Conservation (phyloP, 2,888 invertebrate genomes). For the Drosophila atroscutellata region DNA sequence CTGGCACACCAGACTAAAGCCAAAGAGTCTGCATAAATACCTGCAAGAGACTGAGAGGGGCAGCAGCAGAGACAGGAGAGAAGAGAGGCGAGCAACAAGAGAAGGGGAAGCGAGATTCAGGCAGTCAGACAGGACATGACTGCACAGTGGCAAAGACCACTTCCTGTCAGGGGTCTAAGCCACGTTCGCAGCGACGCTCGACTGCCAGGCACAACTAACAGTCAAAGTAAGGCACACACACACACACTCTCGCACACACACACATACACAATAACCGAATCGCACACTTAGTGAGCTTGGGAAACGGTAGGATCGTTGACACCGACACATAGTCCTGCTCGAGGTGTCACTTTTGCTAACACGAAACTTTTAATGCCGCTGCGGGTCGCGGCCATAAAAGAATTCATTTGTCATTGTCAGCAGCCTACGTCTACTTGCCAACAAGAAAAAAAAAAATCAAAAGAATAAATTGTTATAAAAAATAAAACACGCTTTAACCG, state of each 20-base stretch:
- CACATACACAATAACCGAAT: slow-evolving; percentile 12
- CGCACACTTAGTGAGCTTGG: slow-evolving; percentile 9
- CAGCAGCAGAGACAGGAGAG: background rate
- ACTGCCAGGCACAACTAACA: slow-evolving; percentile 44
- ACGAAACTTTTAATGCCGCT: slow-evolving; percentile 75
- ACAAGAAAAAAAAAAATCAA: slow-evolving; percentile 3
- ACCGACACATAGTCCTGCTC: slow-evolving; percentile 38
- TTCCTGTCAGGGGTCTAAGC: slow-evolving; percentile 74
- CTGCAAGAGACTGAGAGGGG: slow-evolving; percentile 2
- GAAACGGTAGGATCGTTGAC: slow-evolving; percentile 20
- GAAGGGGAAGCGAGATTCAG: slow-evolving; percentile 18
- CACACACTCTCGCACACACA: slow-evolving; percentile 15
- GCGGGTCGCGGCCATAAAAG: slow-evolving; percentile 77
- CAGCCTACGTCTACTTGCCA: slow-evolving; percentile 55
- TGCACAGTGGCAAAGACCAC: slow-evolving; percentile 69
- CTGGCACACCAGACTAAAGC: slow-evolving; percentile 32
- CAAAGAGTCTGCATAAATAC: slow-evolving; percentile 54
- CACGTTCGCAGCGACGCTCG: slow-evolving; percentile 46
- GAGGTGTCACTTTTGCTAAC: slow-evolving; percentile 74
- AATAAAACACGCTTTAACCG: slow-evolving; percentile 60
- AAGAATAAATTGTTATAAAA: background rate
- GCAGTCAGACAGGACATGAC: slow-evolving; percentile 62
- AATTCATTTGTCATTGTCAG: slow-evolving; percentile 82
- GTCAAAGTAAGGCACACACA: slow-evolving; percentile 42
- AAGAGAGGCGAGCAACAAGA: background rate